Base-by-base conservation (phyloP, 2,888 invertebrate species). In the Strigamia crassipes region DNA sequence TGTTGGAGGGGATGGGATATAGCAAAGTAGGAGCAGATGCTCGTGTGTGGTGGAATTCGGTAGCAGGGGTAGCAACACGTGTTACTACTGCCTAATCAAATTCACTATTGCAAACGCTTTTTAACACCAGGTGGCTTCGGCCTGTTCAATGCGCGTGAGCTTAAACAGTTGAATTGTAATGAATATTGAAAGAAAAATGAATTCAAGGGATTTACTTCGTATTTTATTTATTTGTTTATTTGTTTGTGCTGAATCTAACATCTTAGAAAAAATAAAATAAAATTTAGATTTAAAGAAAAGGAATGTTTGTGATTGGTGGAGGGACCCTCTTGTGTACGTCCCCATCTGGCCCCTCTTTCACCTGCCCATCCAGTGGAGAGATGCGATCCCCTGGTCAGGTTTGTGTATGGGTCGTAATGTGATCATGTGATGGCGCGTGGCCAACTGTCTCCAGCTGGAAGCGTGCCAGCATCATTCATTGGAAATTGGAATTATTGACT, bases 341-440 rank as follows among this genome's bases (percentile, higher is more conserved):
- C 73, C 73, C 73, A 73, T 27, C 73, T 73, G 73, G 23, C n/a
- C 73, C 73, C 73, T 73, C 4, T 31, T 73, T 73, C 73, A 73
- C 73, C 73, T 73, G 73, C 31, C 73, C 73, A 73, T 73, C 73
- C 73, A 73, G 23, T 73, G 27, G 27, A 27, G 31, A 73, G 73
- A 73, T 73, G 73, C 27, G 73, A 73, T 73, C 73, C 73, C 73
- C 73, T 73, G 73, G 73, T 73, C 73, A 73, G 73, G 56, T 73
- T 73, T 73, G 73, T 31, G 73, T 31, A 31, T 73, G n/a, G 56
- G 27, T 31, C 31, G 73, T 73, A 73, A 73, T 13, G 73, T 27
- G 73, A 73, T 73, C 73, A 31, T 73, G 73, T 73, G 73, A 73
- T 73, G 73, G 73, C 73, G 73, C 73, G 73, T 73, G 73, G 73